Conservation (phyloP, 2,797 vertebrate genomes). For the Echeneis naucrates region DNA sequence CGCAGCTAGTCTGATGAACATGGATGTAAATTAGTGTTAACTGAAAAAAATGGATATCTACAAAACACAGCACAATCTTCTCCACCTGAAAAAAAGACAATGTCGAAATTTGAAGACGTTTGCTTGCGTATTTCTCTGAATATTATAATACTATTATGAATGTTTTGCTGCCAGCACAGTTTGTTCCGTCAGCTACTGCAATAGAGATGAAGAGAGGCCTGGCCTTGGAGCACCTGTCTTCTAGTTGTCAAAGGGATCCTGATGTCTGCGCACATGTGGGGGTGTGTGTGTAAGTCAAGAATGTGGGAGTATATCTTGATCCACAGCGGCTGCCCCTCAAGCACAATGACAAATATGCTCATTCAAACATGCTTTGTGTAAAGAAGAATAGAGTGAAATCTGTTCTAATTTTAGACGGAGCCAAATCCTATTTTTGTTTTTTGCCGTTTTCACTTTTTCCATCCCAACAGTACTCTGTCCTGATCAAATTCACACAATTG, state of each 20-base stretch:
- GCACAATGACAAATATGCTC: conserved; percentile 47
- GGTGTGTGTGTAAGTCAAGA: conserved; percentile 30
- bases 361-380: conserved; percentile 54
- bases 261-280: conserved; percentile 9
- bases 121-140: not conserved
- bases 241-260: conserved; percentile 45
- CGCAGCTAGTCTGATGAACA: not conserved
- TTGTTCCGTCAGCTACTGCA: conserved; percentile 8
- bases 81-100: not conserved
- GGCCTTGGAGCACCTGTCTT: conserved; percentile 65
- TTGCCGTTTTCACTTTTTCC: conserved; percentile 22
- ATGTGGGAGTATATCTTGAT: conserved; percentile 49
- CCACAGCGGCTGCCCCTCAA: conserved; percentile 66
- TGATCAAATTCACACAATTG: conserved; percentile 57
- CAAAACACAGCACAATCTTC: not conserved
- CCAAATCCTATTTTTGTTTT: conserved; percentile 61
- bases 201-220: conserved; percentile 13
- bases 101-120: not conserved
- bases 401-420: conserved; percentile 57
- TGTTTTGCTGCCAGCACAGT: conserved; percentile 4
- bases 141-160: not conserved
- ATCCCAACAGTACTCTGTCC: conserved; percentile 45
- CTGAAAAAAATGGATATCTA: no score
- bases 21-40: not conserved
- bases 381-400: conserved; percentile 58